phyloP scores from a whole-genome alignment of 2,888 invertebrate genomes.

The Oscheius sp. region DNA sequence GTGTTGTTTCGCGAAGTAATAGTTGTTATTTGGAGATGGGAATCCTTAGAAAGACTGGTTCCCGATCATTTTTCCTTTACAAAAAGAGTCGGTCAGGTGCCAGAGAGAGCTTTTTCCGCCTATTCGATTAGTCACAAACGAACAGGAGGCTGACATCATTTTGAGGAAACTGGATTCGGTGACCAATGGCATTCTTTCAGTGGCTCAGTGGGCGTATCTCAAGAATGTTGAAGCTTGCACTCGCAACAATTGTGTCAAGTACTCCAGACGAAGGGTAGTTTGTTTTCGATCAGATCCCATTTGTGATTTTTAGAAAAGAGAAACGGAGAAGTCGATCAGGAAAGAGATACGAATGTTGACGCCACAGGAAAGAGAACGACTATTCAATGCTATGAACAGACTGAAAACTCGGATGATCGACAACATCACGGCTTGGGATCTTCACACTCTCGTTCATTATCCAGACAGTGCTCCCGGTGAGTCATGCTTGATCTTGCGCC shows the following conservation, averaged over 20 bases:
- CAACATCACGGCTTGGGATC: conserved; percentile 71
- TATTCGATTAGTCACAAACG: background rate
- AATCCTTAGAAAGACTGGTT: conserved; percentile 1
- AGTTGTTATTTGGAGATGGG: background rate
- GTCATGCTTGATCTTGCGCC: background rate
- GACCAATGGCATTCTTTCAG: conserved; percentile 26
- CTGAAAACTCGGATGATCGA: conserved; percentile 66
- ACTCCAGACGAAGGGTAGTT: conserved; percentile 49
- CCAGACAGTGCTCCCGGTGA: conserved; percentile 68
- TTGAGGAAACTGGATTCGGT: background rate
- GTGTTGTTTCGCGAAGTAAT: too few relatives aligned
- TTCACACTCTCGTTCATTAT: conserved; percentile 70
- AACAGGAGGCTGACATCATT: conserved; percentile 1
- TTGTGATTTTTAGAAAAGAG: conserved; percentile 22
- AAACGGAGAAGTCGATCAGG: conserved; percentile 53
- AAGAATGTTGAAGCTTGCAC: conserved; percentile 58
- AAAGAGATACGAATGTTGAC: conserved; percentile 67
- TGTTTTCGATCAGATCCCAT: background rate
- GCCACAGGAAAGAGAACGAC: conserved; percentile 50
- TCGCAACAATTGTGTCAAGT: conserved; percentile 55
- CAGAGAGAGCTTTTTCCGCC: background rate
- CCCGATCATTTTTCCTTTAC: conserved; percentile 20
- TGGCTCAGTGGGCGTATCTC: conserved; percentile 45
- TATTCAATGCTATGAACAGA: conserved; percentile 66
- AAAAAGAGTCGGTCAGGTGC: too few relatives aligned